Evolutionary conservation across 2,888 invertebrate species (phyloP), one percentile per base, ranked within the genome.

Genomic region (Periphyllus acericola): DNA sequence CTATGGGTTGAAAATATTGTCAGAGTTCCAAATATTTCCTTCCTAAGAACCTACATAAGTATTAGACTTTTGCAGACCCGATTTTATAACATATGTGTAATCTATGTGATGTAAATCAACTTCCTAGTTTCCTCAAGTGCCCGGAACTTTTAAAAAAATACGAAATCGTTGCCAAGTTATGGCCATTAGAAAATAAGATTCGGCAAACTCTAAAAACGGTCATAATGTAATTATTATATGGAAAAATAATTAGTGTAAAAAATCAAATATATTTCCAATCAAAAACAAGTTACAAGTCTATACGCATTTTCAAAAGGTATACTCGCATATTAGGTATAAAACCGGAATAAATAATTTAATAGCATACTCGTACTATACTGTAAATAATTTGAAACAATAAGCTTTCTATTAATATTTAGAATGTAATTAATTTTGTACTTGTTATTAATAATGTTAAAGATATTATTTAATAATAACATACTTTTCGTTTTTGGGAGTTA

Each of bases 71-170:
- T 32, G 46, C n/a, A 19, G 46, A n/a, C 52, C 68, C n/a, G 32
- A 84, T 84, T 78, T 78, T 84, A 66, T 84, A 78, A 84, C 84
- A 84, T 68, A 68, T 76, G 66, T 66, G 66, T 84, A 76, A 83
- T 75, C 66, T 84, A 84, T 84, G 32, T 55, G 40, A 78, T 52
- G 84, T 84, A 84, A 84, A 84, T 84, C 76, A 84, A 78, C 84
- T 84, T 68, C 76, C 66, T 76, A 84, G 84, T 78, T 78, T 78
- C 68, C 68, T 76, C 21, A 5, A 78, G 84, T 78, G 66, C 60
- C 17, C 72, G n/a, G 19, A 82, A 83, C 55, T 74, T 1, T 74
- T 36, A 29, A 40, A 74, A 83, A 84, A 83, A 40, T 9, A n/a
- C 8, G n/a, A 76, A 66, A 72, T 46, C 75, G 25, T 76, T 84